These are phyloP conservation scores for Micrastur ruficollis DNA, from an alignment of 2,797 vertebrate genomes.

Conservation along the genomic window DNA sequence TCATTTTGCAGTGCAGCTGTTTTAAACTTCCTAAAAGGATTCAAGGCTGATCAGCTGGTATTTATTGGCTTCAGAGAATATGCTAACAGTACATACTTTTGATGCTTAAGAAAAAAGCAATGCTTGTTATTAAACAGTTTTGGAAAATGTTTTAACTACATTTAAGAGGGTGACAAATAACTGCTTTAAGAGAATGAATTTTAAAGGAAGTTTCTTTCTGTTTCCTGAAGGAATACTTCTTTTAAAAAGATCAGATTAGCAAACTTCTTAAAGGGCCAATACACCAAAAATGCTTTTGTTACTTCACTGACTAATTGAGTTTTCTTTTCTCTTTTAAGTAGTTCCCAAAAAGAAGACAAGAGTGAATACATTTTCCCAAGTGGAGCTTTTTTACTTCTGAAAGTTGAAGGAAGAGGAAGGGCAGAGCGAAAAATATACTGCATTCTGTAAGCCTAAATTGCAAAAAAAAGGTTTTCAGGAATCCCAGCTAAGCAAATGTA, in stretches of 20 bases:
- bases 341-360: constrained; percentile 24
- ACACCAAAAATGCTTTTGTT: constrained; percentile 18
- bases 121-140: constrained; percentile 43
- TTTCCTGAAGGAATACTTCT: constrained; percentile 29
- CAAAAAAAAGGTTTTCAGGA: not conserved
- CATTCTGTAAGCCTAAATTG: not conserved
- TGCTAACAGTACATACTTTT: not conserved
- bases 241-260: constrained; percentile 44
- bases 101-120: constrained; percentile 12
- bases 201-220: not conserved
- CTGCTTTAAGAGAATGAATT: constrained; percentile 22
- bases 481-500: not conserved
- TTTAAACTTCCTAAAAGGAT: constrained; percentile 43
- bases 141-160: constrained; percentile 8
- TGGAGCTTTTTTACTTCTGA: not conserved
- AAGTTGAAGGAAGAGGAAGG: not conserved
- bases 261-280: not conserved
- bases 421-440: not conserved
- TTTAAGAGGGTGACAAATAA: constrained; percentile 32
- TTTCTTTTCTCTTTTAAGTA: constrained; percentile 32
- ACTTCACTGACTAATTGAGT: constrained; percentile 24
- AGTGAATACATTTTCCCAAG: constrained; percentile 2
- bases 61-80: constrained; percentile 31
- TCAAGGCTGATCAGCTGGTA: constrained; percentile 36
- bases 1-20: constrained; percentile 42